Percentiles rank a stretch among this genome's conserved stretches.
These are phyloP conservation scores for Pluvianellus socialis DNA, from an alignment of 2,113 vertebrate genomes.

Conservation along the genomic window DNA sequence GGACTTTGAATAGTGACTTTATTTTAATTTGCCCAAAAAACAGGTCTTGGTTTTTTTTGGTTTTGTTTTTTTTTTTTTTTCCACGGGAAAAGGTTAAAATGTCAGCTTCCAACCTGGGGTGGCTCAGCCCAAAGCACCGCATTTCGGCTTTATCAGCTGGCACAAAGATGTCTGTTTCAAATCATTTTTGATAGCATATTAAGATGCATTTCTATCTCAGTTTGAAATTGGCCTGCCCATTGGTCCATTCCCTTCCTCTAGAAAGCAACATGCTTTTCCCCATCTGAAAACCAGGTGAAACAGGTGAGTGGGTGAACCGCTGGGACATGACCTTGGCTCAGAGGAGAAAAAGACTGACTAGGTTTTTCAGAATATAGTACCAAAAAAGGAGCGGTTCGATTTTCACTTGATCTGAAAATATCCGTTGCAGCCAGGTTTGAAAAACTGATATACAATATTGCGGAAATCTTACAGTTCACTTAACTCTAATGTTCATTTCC, in stretches of 20 bases:
- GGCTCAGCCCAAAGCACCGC: neutral
- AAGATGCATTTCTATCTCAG: neutral
- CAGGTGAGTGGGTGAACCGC: neutral
- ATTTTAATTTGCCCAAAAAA: neutral
- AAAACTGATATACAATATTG: neutral
- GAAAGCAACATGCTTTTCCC: neutral
- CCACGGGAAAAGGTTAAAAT: slow-evolving; percentile 1
- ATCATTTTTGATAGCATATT: slow-evolving; percentile 30
- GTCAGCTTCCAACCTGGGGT: neutral
- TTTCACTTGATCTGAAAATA: neutral
- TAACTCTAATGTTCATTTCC: neutral
- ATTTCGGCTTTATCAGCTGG: slow-evolving; percentile 38
- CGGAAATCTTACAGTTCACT: neutral
- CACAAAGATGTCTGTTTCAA: neutral
- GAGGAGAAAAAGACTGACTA: neutral
- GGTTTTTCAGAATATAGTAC: neutral
- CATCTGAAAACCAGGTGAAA: neutral
- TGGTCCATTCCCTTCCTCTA: neutral
- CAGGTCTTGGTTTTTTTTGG: too few species aligned
- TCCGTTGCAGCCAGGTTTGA: neutral
- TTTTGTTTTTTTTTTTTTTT: neutral
- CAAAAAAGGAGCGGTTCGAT: neutral
- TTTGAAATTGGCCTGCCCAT: neutral
- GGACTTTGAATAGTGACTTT: neutral
- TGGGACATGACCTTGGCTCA: neutral